A percentile compares a stretch with the other conserved stretches of the same genome.
These are phyloP conservation scores for Sebastes schlegelii DNA, from an alignment of 2,113 vertebrate genomes.

Conservation along the genomic window DNA sequence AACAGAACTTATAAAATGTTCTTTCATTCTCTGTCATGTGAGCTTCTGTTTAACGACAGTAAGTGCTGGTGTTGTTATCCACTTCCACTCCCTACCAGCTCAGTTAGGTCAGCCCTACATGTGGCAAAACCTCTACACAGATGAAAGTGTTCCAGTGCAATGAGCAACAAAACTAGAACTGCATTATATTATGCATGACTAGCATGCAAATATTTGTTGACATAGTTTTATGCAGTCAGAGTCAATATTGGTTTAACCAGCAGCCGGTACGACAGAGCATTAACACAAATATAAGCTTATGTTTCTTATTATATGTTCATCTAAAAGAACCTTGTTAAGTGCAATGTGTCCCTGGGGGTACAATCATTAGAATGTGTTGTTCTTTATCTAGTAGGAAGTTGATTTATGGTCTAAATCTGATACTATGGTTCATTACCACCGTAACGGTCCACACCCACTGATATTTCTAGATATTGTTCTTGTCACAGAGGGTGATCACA, in stretches of 20 bases:
- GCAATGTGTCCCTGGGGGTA: background rate
- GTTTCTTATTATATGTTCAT: background rate
- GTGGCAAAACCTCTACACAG: background rate
- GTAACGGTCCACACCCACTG: conserved; percentile 17
- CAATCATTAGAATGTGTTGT: background rate
- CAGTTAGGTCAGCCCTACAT: background rate
- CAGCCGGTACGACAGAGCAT: background rate
- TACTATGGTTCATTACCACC: conserved; percentile 6
- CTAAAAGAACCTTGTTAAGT: background rate
- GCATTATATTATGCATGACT: background rate
- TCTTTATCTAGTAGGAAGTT: conserved; percentile 8
- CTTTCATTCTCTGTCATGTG: background rate
- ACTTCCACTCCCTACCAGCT: background rate
- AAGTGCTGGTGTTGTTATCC: background rate
- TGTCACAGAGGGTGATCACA: background rate
- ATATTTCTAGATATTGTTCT: background rate
- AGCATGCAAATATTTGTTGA: background rate
- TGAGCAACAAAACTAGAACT: background rate
- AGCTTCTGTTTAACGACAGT: background rate
- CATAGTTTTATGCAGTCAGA: background rate
- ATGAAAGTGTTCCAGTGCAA: background rate
- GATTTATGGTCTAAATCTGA: background rate
- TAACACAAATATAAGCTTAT: background rate
- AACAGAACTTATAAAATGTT: background rate
- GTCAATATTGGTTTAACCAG: background rate